These are phyloP conservation scores for Girardinichthys multiradiatus DNA, from an alignment of 2,113 vertebrate genomes.

Conservation along the genomic window DNA sequence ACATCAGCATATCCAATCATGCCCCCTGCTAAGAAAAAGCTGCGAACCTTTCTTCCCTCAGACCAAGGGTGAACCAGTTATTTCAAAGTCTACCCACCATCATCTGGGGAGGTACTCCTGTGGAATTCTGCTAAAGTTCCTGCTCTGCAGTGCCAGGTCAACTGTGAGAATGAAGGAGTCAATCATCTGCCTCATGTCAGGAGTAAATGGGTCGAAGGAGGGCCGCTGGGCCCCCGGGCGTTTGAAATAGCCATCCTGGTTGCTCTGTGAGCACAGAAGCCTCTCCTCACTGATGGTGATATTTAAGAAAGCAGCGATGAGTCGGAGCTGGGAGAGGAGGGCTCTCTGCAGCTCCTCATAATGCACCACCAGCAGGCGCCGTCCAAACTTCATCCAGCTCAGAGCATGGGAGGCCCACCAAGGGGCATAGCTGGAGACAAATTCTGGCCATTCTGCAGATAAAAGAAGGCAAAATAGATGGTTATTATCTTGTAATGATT, in stretches of 20 bases:
- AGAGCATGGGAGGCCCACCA: slow-evolving; percentile 96
- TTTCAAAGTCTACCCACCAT: slow-evolving; percentile 58
- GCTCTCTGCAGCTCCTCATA: slow-evolving; percentile 91
- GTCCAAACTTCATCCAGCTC: slow-evolving; percentile 91
- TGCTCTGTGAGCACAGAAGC: slow-evolving; percentile 91
- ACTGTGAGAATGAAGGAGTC: slow-evolving; percentile 85
- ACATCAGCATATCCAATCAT: slow-evolving; percentile 9
- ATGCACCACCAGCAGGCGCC: slow-evolving; percentile 89
- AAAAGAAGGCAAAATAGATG: neutral
- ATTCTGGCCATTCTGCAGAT: slow-evolving; percentile 92
- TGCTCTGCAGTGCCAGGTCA: slow-evolving; percentile 84
- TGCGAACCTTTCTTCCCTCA: slow-evolving; percentile 15
- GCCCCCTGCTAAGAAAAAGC: neutral
- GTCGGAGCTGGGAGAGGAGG: slow-evolving; percentile 86
- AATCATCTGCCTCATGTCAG: slow-evolving; percentile 87
- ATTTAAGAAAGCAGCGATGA: slow-evolving; percentile 88
- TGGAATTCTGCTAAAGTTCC: slow-evolving; percentile 88
- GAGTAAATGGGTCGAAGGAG: slow-evolving; percentile 89
- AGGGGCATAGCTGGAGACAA: slow-evolving; percentile 92
- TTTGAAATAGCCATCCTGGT: slow-evolving; percentile 96
- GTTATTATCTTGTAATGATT: neutral
- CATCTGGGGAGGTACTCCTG: slow-evolving; percentile 91
- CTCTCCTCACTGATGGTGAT: slow-evolving; percentile 83
- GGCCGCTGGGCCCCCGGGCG: slow-evolving; percentile 84
- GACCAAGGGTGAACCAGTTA: slow-evolving; percentile 10